A percentile compares a stretch with the other conserved stretches of the same genome.
These are phyloP conservation scores for Rhagologus leucostigma DNA, from an alignment of 2,113 vertebrate species.

Conservation along the genomic window DNA sequence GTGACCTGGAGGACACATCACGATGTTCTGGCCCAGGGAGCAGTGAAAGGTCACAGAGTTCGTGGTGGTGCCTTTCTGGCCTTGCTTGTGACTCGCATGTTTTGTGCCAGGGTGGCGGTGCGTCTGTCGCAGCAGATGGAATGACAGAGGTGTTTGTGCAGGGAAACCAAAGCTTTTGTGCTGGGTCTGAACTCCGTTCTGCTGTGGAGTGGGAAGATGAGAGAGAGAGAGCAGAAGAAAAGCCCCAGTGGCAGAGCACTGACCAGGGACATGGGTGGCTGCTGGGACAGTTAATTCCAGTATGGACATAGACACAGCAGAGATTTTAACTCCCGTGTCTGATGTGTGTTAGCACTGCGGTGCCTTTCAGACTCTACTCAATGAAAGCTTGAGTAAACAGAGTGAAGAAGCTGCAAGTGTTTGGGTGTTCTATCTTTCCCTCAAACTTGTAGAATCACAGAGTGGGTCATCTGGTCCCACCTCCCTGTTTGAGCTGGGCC, in stretches of 20 bases:
- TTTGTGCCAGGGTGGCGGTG: background rate
- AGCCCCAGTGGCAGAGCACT: rapidly evolving
- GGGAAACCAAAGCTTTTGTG: background rate
- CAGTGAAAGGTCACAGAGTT: background rate
- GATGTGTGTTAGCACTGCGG: rapidly evolving
- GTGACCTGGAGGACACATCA: rapidly evolving
- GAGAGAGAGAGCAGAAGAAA: background rate
- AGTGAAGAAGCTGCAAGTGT: background rate
- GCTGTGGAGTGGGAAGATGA: background rate
- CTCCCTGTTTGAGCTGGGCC: background rate
- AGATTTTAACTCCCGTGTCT: rapidly evolving
- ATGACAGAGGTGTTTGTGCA: background rate
- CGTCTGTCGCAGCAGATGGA: conserved; percentile 2
- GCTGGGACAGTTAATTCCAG: background rate
- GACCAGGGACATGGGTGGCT: rapidly evolving
- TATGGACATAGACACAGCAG: rapidly evolving
- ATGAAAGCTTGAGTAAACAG: background rate
- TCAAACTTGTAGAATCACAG: background rate
- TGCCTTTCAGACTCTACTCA: background rate
- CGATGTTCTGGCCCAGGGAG: rapidly evolving
- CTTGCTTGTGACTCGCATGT: background rate
- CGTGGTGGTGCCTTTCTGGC: background rate
- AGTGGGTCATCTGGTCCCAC: background rate
- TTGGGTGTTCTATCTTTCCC: background rate
- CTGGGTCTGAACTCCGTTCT: background rate